These are phyloP conservation scores for Hoplostethus mediterraneus DNA, from an alignment of 2,797 vertebrate genomes.

Conservation along the genomic window DNA sequence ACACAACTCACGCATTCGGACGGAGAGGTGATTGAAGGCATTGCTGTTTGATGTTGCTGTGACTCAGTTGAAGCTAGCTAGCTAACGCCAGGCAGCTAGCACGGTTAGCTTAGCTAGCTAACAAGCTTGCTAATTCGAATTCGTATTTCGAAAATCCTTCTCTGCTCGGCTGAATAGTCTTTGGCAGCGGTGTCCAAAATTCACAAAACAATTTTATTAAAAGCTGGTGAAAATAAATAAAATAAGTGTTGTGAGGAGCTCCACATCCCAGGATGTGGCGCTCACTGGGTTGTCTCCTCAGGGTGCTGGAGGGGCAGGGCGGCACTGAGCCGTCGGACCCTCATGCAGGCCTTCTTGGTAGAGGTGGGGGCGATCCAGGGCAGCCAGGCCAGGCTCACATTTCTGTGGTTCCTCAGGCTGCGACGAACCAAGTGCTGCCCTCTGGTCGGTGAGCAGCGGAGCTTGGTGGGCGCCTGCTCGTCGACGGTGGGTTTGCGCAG, in stretches of 20 bases:
- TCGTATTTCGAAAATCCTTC: constrained; percentile 52
- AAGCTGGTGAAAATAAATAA: no score
- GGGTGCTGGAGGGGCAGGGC: no score
- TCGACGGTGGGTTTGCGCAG: constrained; percentile 79
- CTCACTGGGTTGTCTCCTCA: no score
- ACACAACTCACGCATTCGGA: no score
- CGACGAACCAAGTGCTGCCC: constrained; percentile 73
- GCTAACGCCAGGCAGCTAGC: constrained; percentile 72
- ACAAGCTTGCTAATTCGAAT: constrained; percentile 70
- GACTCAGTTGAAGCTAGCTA: constrained; percentile 50
- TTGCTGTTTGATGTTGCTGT: no score
- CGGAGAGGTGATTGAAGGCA: no score
- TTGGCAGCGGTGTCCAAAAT: no score
- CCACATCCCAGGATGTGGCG: no score
- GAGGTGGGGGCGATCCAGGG: constrained; percentile 63
- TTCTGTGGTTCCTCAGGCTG: constrained; percentile 73
- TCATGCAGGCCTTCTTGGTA: constrained; percentile 44
- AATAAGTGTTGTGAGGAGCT: no score
- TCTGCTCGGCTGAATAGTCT: no score
- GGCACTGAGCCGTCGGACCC: no score
- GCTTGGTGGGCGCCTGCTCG: constrained; percentile 89
- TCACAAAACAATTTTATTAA: no score
- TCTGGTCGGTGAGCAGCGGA: constrained; percentile 69
- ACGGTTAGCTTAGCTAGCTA: constrained; percentile 71
- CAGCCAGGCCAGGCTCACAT: constrained; percentile 71